Base-by-base conservation (phyloP, 2,888 invertebrate species). In the Ceratothoa steindachneri region DNA sequence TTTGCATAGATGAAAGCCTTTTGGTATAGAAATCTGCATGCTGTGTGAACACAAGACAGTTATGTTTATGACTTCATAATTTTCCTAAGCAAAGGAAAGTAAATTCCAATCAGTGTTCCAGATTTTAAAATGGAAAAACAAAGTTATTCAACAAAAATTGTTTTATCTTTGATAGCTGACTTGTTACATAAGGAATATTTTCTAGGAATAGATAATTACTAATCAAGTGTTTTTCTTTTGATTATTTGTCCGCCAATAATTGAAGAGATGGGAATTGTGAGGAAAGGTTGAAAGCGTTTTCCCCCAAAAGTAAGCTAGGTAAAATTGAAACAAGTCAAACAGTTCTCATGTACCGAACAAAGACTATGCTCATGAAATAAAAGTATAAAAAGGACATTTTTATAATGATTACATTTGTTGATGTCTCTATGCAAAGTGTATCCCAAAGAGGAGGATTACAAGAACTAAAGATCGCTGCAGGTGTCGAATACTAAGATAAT, bases 1-100 rank as follows among this genome's bases (percentile, higher is more conserved):
- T 55, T 55, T 55, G 12, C 28, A 68, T 68, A 41, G 68, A 68
- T 41, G 51, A 66, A 30, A 68, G 68, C 51, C 68, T 68, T 68
- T 19, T 67, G 30, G 22, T 67, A 30, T 67, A 29, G 30, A 67
- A 67, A 29, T 22, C 30, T 67, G 27, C 67, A 27, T 30, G 67
- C 19, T 67, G 29, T 67, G 67, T 67, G 67, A 67, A 30, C 19
- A 28, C 28, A 67, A 67, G 30, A 67, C 67, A 30, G 67, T 22
- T 67, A 67, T 67, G 67, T 30, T 22, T 67, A 67, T 30, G 30
- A 67, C 2, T 30, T 68, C 2, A 41, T 51, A 31, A 68, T 68
- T 41, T 68, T 41, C 28, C 22, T 51, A 51, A 51, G 68, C 52
- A 51, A 68, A 68, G 51, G 68, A 51, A 68, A 19, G 28, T 51